These are phyloP conservation scores for Lycodopsis pacificus DNA, from an alignment of 2,797 vertebrate species.

Conservation along the genomic window DNA sequence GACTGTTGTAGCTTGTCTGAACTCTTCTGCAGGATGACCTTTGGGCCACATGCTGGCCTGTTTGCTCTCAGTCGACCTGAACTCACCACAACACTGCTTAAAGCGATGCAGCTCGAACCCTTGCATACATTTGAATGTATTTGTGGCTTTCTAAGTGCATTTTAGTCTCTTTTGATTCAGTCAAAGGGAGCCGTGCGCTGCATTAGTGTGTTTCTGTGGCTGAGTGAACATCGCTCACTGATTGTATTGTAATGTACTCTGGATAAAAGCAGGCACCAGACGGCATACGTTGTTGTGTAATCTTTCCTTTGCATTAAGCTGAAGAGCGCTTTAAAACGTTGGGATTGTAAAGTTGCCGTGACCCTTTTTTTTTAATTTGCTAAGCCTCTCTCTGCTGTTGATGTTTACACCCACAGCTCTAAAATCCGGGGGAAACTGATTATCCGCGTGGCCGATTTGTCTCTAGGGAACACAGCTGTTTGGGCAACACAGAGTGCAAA, in stretches of 20 bases:
- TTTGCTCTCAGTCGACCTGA: constrained; percentile 3
- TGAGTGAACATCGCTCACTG: constrained; percentile 6
- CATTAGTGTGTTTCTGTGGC: background rate
- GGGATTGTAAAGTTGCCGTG: background rate
- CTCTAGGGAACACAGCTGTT: constrained; percentile 58
- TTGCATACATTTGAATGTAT: background rate
- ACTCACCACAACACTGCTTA: background rate
- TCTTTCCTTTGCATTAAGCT: background rate
- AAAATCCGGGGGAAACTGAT: constrained; percentile 43
- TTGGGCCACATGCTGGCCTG: background rate
- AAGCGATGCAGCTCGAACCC: background rate
- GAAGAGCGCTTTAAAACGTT: background rate
- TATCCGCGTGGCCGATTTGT: background rate
- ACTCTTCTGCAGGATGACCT: constrained; percentile 20
- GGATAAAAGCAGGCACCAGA: constrained; percentile 35
- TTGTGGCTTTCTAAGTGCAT: background rate
- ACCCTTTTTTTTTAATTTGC: constrained; percentile 5
- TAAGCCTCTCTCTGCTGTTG: background rate
- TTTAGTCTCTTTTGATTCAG: background rate
- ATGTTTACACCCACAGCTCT: constrained; percentile 19
- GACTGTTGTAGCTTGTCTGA: constrained; percentile 3
- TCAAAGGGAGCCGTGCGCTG: background rate
- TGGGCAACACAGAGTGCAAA: constrained; percentile 48
- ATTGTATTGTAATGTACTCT: constrained; percentile 23
- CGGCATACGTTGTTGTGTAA: background rate